Evolutionary conservation across 2,888 invertebrate genomes (phyloP), one percentile per base, ranked within the genome.

Genomic region (Caenorhabditis drosophilae): DNA sequence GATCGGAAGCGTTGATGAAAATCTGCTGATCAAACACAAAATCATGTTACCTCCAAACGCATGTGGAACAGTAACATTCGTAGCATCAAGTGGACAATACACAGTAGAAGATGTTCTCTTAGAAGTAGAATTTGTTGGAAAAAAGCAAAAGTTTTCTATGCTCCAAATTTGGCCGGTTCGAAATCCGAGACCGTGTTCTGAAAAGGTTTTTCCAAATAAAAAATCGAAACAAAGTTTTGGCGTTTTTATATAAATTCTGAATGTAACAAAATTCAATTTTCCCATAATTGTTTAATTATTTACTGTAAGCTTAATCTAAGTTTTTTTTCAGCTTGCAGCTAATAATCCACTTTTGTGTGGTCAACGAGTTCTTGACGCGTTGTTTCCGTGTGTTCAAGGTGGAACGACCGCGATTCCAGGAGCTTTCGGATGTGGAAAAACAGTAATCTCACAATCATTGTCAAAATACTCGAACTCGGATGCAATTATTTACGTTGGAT

Each of bases 391-490:
- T 87, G 90, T 83, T 9, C 82, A 80, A 64, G 82, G 81, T 36
- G 81, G 81, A 52, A 81, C 81, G 41, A 81, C 81, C 23, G 82
- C 81, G 36, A 81, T 81, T 56, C 81, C 81, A 27, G 81, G 98
- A 60, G 98, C 98, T 83, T 98, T 99, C 87, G 98, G 98, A 85
- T 98, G 98, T 86, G 98, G 98, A 80, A 99, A 99, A 88, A 99
- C 98, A 85, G 98, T 99, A 83, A 97, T 99, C 87, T 98, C 97
- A 6, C 98, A 98, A 87, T 93, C 98, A 2, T 88, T 98, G 66
- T 97, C 97, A 81, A 98, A 98, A 86, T 98, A 94, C 87, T 97
- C 96, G 84, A 98, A 98, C 88, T 96, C 95, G 52, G 97, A 98
- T 86, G 94, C 97, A 84, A 99, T 99, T 86, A 87, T 99, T 82